These are phyloP conservation scores for Drosophila watanabei DNA, from an alignment of 1,140 invertebrate species.

Conservation along the genomic window DNA sequence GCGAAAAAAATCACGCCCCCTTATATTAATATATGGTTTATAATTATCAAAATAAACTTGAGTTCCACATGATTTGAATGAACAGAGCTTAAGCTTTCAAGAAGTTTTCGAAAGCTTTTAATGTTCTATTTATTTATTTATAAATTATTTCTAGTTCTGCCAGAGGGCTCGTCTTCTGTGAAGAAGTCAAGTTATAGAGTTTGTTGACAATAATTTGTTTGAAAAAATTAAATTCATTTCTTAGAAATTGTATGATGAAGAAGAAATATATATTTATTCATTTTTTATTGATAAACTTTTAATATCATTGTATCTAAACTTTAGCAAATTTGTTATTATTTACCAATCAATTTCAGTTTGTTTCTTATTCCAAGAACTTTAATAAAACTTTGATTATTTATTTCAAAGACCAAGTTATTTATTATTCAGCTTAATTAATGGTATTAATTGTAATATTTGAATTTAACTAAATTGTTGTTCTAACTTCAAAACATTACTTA, in stretches of 20 bases:
- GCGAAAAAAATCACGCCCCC: conserved; percentile 18
- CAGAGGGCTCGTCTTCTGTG: conserved; percentile 4
- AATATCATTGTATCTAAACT: too few species aligned
- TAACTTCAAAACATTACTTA: neutral
- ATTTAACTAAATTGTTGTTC: neutral
- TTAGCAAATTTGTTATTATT: too few species aligned
- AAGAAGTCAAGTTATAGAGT: neutral
- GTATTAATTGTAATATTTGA: neutral
- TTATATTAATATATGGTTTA: neutral
- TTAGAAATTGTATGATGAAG: too few species aligned
- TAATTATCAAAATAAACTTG: conserved; percentile 15
- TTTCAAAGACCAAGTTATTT: neutral
- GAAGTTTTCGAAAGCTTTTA: neutral
- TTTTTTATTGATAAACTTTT: too few species aligned
- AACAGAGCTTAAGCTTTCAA: neutral
- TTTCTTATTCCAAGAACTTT: too few species aligned
- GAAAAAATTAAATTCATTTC: too few species aligned
- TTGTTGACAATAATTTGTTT: neutral
- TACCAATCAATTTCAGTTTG: too few species aligned
- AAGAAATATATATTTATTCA: too few species aligned
- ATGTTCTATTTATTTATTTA: neutral
- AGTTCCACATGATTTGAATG: conserved; percentile 9
- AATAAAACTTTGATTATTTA: too few species aligned
- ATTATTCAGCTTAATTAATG: neutral
- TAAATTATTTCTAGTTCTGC: neutral